Evolutionary conservation across 2,797 vertebrate species (phyloP), one percentile per base, ranked within the genome.

Genomic region (Lutjanus campechanus): DNA sequence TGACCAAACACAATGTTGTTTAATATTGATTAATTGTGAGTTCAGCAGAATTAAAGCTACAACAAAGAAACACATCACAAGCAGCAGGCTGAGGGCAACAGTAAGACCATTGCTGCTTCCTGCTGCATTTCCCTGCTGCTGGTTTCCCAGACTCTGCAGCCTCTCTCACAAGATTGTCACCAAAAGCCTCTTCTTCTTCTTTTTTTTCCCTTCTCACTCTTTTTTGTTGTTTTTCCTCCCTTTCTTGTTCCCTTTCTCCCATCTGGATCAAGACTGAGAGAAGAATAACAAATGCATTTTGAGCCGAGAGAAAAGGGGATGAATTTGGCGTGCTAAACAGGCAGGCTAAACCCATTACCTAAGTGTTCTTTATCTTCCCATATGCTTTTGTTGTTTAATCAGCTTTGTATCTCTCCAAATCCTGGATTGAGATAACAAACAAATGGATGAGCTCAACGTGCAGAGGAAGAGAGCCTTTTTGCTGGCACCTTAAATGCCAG

Each of bases 401-500:
- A 96, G 96, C 95, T 97, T 96, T 96, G 95, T 96, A 96, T 96
- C 96, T 95, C 92, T 87, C 93, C 92, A 97, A 97, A 96, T 96
- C 96, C 94, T 91, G 95, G 94, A 95, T 91, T 94, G 95, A 96
- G 95, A 97, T 96, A 96, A 96, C 95, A 96, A 96, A 96, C 95
- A 96, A 96, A 95, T 92, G 90, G 94, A 94, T 96, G 92, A 94
- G 85, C 88, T 92, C 81, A 53, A 86, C 74, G 87, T 73, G 85
- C 90, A 87, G 93, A 92, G 91, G 65, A 79, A 90, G 93, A 90
- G 94, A 90, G 88, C 88, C 90, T 89, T 90, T 94, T 91, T 67
- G 84, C 90, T 93, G 90, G 92, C 93, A 91, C 82, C 76, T 86
- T 56, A 68, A 68, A 79, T 46, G 73, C 71, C 69, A 54, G 47